A percentile compares a stretch with the other conserved stretches of the same genome.
Evolutionary conservation across 2,113 vertebrate species (phyloP).

Genomic region (Psilopsiagon aymara): DNA sequence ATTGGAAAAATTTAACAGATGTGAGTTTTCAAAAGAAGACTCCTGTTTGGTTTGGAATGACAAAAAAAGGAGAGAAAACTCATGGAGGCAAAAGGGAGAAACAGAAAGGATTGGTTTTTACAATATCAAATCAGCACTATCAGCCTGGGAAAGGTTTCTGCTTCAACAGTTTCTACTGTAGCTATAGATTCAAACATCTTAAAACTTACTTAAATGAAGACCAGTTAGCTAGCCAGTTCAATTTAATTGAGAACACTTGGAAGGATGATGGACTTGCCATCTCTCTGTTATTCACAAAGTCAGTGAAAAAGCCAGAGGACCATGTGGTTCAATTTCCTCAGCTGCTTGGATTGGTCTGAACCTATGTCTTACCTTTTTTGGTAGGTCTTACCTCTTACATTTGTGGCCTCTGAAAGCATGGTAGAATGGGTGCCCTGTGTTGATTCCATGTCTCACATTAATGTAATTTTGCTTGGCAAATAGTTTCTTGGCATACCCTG

Average conservation of each 20-base stretch:
- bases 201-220: not conserved
- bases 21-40: not conserved
- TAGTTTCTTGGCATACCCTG: not conserved
- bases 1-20: not conserved
- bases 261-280: not conserved
- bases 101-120: not conserved
- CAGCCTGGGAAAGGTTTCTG: not conserved
- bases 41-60: not conserved
- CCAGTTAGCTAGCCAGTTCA: not conserved
- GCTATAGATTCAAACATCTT: not conserved
- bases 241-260: not conserved
- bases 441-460: not conserved
- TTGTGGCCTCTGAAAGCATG: not conserved
- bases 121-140: not conserved
- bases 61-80: not conserved
- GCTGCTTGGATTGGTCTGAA: not conserved
- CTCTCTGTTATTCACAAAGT: not conserved
- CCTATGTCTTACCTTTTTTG: not conserved
- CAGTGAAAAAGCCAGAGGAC: not conserved
- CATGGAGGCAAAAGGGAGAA: not conserved
- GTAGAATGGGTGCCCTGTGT: rapidly evolving
- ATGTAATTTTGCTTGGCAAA: not conserved
- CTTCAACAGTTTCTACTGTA: not conserved
- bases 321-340: not conserved
- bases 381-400: not conserved